Evolutionary conservation across 1,140 invertebrate species (phyloP).

Genomic region (Tachypleus tridentatus): DNA sequence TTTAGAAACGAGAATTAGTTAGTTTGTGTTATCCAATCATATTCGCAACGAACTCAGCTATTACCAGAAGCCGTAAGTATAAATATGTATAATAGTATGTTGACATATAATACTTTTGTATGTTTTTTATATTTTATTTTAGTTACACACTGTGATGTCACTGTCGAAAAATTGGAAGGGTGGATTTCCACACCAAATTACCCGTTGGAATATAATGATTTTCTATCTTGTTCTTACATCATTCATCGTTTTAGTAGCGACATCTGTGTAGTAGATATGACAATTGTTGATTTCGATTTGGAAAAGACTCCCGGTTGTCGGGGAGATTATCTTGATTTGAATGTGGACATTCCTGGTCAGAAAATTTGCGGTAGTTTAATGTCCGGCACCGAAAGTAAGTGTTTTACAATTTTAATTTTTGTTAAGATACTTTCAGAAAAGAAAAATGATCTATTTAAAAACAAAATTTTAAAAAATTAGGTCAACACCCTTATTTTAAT

Average conservation of each 20-base stretch:
- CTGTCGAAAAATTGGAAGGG: conserved; percentile 11
- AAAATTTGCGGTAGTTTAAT: conserved; percentile 20
- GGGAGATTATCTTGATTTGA: conserved; percentile 22
- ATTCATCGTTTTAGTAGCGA: conserved; percentile 12
- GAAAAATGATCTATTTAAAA: no score
- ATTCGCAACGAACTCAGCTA: no score
- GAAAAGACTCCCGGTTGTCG: conserved; percentile 21
- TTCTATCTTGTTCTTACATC: conserved; percentile 16
- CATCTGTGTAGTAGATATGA: conserved; percentile 21
- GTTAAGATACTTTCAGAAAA: no score
- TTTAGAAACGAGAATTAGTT: no score
- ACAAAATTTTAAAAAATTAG: no score
- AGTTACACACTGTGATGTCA: conserved; percentile 10
- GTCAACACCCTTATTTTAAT: no score
- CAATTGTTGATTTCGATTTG: conserved; percentile 23
- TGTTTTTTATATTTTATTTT: no score
- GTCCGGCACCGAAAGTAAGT: conserved; percentile 23
- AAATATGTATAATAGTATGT: no score
- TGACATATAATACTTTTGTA: no score
- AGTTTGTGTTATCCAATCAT: no score
- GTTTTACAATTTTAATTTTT: neutral
- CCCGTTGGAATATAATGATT: conserved; percentile 19
- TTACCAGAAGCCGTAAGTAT: no score
- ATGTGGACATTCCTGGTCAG: conserved; percentile 7
- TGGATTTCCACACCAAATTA: conserved; percentile 25